These are phyloP conservation scores for Pterois miles DNA, from an alignment of 2,797 vertebrate species.

Conservation along the genomic window DNA sequence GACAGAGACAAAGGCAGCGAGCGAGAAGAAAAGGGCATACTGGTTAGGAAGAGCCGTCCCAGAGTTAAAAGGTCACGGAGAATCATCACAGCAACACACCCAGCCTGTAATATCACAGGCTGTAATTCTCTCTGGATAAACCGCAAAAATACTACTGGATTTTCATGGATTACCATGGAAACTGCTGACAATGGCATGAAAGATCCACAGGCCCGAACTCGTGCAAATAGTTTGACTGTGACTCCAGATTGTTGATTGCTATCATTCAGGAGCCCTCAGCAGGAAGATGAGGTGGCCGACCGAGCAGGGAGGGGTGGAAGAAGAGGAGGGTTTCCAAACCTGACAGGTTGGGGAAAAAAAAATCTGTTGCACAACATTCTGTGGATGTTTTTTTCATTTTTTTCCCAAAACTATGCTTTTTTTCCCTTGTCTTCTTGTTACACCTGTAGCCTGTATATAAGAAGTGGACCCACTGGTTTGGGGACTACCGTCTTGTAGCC, in stretches of 20 bases:
- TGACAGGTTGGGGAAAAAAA: no score
- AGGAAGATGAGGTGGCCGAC: background rate
- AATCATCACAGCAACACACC: conserved; percentile 45
- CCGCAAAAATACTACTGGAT: conserved; percentile 6
- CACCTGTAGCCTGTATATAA: background rate
- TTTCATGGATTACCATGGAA: conserved; percentile 40
- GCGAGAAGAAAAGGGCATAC: conserved; percentile 55
- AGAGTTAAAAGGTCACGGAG: conserved; percentile 61
- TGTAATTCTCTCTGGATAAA: conserved; percentile 19
- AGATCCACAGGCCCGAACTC: background rate
- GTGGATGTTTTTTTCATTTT: background rate
- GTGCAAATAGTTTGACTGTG: background rate
- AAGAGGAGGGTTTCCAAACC: background rate
- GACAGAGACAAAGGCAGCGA: conserved; percentile 21
- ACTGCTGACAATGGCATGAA: conserved; percentile 14
- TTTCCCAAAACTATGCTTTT: background rate
- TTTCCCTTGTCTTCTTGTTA: background rate
- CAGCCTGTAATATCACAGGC: conserved; percentile 1
- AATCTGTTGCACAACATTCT: background rate
- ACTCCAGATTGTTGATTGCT: background rate
- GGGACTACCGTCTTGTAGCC: no score
- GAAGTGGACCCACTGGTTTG: no score
- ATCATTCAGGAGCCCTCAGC: background rate
- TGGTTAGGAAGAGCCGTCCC: conserved; percentile 48
- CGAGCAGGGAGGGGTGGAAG: background rate